Evolutionary conservation across 2,113 vertebrate species (phyloP).

Genomic region (Pterophyllum scalare): DNA sequence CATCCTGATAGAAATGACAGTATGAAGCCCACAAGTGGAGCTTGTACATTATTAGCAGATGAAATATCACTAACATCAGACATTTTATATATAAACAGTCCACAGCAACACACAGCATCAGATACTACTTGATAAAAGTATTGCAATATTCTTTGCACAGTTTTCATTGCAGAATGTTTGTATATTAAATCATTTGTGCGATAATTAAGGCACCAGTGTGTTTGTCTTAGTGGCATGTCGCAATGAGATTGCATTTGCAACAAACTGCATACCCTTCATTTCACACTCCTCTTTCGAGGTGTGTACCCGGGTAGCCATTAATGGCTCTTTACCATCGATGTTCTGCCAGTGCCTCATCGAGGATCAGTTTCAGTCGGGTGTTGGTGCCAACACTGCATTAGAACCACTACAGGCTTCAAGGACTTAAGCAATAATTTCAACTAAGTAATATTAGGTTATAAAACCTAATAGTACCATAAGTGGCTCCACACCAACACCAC

Average conservation of each 20-base stretch:
- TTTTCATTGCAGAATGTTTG: background rate
- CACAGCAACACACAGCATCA: background rate
- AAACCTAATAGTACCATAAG: background rate
- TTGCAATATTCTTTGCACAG: background rate
- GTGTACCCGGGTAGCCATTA: background rate
- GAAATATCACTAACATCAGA: background rate
- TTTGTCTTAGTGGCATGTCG: background rate
- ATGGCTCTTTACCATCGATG: background rate
- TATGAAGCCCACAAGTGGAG: background rate
- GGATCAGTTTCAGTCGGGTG: background rate
- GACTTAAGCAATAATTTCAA: background rate
- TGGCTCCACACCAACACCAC: background rate
- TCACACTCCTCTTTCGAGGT: background rate
- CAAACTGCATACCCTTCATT: background rate
- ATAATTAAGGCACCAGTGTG: rapidly evolving
- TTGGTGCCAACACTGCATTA: background rate
- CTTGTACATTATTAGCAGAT: background rate
- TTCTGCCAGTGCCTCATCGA: background rate
- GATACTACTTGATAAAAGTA: background rate
- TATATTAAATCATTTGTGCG: too few relatives aligned
- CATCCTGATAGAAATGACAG: constrained; percentile 17
- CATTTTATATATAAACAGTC: background rate
- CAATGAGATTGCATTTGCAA: background rate
- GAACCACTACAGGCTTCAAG: background rate
- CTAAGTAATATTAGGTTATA: background rate